Conservation (phyloP, 2,113 vertebrate genomes). For the Cepphus grylle region DNA sequence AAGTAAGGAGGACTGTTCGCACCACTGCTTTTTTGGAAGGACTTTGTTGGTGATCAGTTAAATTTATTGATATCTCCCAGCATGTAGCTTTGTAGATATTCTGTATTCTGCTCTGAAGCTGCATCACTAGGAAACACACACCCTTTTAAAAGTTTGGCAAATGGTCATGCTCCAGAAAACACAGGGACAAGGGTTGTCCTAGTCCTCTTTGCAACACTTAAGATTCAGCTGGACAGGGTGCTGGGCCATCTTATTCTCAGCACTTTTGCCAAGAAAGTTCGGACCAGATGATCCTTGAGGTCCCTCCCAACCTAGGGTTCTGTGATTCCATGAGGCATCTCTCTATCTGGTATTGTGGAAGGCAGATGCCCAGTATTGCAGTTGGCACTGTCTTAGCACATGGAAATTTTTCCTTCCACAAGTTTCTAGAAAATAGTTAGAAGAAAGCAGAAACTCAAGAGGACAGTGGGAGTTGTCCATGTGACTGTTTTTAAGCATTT, state of each 20-base stretch:
- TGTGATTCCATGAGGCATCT: background rate
- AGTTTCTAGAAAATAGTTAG: background rate
- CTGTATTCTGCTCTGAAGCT: background rate
- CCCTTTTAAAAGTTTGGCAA: background rate
- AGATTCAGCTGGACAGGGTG: background rate
- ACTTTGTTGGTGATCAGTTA: background rate
- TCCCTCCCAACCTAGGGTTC: background rate
- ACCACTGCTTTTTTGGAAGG: background rate
- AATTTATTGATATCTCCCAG: background rate
- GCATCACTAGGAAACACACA: background rate
- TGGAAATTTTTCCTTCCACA: background rate
- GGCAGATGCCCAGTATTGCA: background rate
- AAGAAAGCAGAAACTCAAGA: background rate
- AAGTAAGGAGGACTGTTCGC: accelerated
- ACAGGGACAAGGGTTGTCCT: background rate
- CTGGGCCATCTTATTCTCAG: background rate
- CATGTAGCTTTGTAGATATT: background rate
- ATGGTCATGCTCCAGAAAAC: background rate
- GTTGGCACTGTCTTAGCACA: accelerated
- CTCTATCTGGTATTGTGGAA: background rate
- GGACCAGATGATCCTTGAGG: background rate
- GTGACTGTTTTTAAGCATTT: background rate
- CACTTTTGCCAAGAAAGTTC: background rate
- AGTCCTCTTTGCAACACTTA: background rate
- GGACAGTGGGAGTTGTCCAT: background rate